Conservation (phyloP, 2,797 vertebrate species). For the Neomorphus geoffroyi region DNA sequence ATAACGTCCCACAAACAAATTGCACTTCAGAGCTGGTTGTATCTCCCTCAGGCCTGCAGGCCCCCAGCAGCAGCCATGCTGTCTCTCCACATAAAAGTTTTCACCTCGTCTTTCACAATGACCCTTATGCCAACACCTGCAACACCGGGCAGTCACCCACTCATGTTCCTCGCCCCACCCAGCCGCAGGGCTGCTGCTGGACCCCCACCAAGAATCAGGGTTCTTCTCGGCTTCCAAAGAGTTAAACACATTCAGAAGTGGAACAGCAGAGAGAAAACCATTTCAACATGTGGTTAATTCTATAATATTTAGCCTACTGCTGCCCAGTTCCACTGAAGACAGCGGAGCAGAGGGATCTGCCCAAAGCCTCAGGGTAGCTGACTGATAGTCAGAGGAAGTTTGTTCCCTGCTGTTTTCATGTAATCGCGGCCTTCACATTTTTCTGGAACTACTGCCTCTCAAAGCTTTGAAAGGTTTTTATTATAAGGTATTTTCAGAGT, state of each 20-base stretch:
- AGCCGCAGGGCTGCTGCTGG: not conserved
- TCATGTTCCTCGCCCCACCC: rapidly evolving
- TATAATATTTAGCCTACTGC: not conserved
- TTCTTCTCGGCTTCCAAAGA: not conserved
- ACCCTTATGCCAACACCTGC: not conserved
- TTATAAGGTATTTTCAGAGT: not conserved
- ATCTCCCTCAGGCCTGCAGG: not conserved
- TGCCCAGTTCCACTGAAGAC: not conserved
- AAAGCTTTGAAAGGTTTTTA: not conserved
- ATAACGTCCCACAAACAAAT: not conserved
- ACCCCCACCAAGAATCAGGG: too few relatives aligned
- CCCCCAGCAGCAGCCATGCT: not conserved
- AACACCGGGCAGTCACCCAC: not conserved
- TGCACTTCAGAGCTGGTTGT: not conserved
- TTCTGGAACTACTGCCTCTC: not conserved
- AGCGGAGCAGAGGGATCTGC: not conserved
- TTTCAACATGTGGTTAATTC: not conserved
- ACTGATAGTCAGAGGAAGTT: not conserved
- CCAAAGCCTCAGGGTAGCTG: not conserved
- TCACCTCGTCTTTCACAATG: not conserved
- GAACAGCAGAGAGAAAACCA: not conserved
- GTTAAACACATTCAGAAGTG: not conserved
- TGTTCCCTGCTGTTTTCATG: not conserved
- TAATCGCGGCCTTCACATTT: not conserved
- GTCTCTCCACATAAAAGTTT: not conserved